Conservation (phyloP, 2,797 vertebrate species). For the Erpetoichthys calabaricus region DNA sequence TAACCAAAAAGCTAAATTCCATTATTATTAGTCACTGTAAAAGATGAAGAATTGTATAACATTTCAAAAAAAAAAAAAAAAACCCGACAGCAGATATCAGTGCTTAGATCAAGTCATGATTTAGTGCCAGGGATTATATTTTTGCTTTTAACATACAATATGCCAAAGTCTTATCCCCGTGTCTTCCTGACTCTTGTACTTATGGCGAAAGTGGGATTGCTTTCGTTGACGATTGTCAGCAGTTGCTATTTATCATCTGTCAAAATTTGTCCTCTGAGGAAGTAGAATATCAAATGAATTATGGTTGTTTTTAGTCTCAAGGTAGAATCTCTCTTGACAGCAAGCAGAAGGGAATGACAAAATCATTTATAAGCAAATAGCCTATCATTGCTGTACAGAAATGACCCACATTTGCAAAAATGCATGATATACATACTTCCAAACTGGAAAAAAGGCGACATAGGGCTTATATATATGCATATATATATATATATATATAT, state of each 20-base stretch:
- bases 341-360: conserved; percentile 54
- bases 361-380: conserved; percentile 64
- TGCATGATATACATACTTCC: conserved; percentile 26
- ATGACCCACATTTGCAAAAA: conserved; percentile 29
- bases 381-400: conserved; percentile 50
- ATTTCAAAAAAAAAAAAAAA: conserved; percentile 20
- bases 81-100: conserved; percentile 18
- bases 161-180: conserved; percentile 71
- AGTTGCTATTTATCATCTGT: conserved; percentile 87
- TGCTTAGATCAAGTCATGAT: conserved; percentile 25
- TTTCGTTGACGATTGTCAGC: conserved; percentile 82
- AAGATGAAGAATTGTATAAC: too few relatives aligned
- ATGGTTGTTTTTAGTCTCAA: conserved; percentile 71
- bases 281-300: conserved; percentile 85
- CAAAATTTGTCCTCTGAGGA: conserved; percentile 75
- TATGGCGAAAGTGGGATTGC: conserved; percentile 71
- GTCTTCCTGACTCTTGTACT: conserved; percentile 78
- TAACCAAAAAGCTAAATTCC: too few relatives aligned
- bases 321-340: conserved; percentile 70
- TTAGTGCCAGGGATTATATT: conserved; percentile 12
- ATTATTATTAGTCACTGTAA: too few relatives aligned
- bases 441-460: not conserved
- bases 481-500: too few relatives aligned
- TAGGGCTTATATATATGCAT: too few relatives aligned
- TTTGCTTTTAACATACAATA: conserved; percentile 29